Percentiles rank a stretch among this genome's conserved stretches.
These are phyloP conservation scores for Cataglyphis livida DNA, from an alignment of 2,888 invertebrate species.

Conservation along the genomic window DNA sequence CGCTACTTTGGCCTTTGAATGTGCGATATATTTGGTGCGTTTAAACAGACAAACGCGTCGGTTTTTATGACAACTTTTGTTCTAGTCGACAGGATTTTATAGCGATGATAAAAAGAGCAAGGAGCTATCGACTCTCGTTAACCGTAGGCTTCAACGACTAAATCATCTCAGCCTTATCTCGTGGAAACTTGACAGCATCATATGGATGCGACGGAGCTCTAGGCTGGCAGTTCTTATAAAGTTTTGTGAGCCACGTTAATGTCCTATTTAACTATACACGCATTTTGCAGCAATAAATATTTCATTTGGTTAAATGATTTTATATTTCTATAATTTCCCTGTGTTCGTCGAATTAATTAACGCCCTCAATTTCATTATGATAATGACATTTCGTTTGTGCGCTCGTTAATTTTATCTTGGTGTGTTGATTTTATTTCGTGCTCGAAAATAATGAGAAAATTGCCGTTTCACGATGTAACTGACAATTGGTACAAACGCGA, in stretches of 20 bases:
- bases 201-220: neutral
- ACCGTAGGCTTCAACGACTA: slow-evolving; percentile 1
- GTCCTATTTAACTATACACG: neutral
- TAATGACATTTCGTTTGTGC: neutral
- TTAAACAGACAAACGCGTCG: slow-evolving; percentile 11
- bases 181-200: neutral
- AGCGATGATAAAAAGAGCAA: neutral
- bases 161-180: slow-evolving; percentile 11
- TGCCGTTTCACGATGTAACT: neutral
- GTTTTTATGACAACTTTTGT: neutral
- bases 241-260: neutral
- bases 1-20: neutral
- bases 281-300: neutral
- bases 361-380: neutral
- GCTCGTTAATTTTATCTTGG: neutral
- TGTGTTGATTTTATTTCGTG: neutral
- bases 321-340: neutral
- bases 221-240: neutral
- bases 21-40: slow-evolving; percentile 3
- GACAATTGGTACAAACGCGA: neutral
- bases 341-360: neutral
- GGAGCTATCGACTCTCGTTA: slow-evolving; percentile 2
- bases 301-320: neutral
- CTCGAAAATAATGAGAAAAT: slow-evolving; percentile 11
- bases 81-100: neutral